A percentile compares a stretch with the other conserved stretches of the same genome.
Evolutionary conservation across 2,888 invertebrate genomes (phyloP).

Genomic region (Spicauda simplicius): DNA sequence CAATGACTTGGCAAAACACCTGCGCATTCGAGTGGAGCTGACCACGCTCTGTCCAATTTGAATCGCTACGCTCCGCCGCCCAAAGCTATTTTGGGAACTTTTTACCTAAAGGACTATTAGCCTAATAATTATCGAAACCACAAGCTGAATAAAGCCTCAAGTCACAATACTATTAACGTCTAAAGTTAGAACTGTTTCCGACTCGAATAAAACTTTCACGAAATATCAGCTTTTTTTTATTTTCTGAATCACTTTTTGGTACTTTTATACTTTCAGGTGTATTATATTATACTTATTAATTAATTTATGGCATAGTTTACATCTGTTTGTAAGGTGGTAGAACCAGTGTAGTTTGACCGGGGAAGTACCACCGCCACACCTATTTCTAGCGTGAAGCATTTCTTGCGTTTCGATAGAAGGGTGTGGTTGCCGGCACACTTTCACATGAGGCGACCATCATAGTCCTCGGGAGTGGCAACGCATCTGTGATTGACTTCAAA

Average conservation of each 20-base stretch:
- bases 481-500: too few relatives aligned
- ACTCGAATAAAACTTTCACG: background rate
- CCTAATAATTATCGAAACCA: constrained; percentile 39
- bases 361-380: too few relatives aligned
- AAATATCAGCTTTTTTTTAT: background rate
- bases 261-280: too few relatives aligned
- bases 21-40: constrained; percentile 65
- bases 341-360: too few relatives aligned
- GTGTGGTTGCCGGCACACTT: too few relatives aligned
- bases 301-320: too few relatives aligned
- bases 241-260: background rate
- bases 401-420: too few relatives aligned
- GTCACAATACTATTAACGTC: background rate
- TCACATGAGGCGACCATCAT: too few relatives aligned
- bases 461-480: too few relatives aligned
- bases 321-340: too few relatives aligned
- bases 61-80: constrained; percentile 53
- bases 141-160: constrained; percentile 24
- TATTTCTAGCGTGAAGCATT: too few relatives aligned
- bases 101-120: constrained; percentile 45
- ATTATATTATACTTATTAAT: too few relatives aligned
- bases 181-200: constrained; percentile 12
- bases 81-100: constrained; percentile 56
- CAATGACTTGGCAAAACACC: constrained; percentile 63
- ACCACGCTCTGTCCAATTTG: constrained; percentile 61